These are phyloP conservation scores for Heliopora coerulea DNA, from an alignment of 92 coral and sea anemone species.

Conservation along the genomic window DNA sequence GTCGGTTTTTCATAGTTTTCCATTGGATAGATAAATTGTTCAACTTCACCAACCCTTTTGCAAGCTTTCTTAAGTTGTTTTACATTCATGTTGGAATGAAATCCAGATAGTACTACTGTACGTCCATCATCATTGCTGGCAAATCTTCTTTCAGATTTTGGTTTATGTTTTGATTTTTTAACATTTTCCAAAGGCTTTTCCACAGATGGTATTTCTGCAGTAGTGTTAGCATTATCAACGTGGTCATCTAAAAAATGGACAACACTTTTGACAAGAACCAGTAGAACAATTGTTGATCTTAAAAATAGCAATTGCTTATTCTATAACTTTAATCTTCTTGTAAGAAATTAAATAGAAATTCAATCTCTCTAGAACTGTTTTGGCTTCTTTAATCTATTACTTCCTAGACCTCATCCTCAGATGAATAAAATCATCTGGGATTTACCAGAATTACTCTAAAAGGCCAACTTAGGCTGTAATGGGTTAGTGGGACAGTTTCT, in stretches of 20 bases:
- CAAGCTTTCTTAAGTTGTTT: constrained; percentile 77
- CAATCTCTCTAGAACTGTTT: too few species aligned
- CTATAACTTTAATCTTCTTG: too few species aligned
- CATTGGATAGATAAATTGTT: constrained; percentile 70
- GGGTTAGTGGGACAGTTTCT: too few species aligned
- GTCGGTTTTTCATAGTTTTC: constrained; percentile 68
- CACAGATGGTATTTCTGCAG: constrained; percentile 32
- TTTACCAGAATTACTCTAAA: too few species aligned
- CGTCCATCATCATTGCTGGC: constrained; percentile 69
- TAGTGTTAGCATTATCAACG: not conserved
- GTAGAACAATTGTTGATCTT: too few species aligned
- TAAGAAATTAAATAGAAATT: too few species aligned
- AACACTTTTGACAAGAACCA: not conserved
- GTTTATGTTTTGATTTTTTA: constrained; percentile 46
- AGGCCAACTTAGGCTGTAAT: too few species aligned
- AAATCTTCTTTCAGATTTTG: constrained; percentile 64
- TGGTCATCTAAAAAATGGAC: not conserved
- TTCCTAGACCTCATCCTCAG: too few species aligned
- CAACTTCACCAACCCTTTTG: constrained; percentile 65
- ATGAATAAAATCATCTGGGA: too few species aligned
- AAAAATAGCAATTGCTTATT: too few species aligned
- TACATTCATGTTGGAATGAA: constrained; percentile 53
- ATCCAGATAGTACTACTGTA: constrained; percentile 69
- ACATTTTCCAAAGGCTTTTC: not conserved
- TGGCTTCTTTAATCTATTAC: too few species aligned